These are phyloP conservation scores for Catotricha subobsoleta DNA, from an alignment of 2,888 invertebrate genomes.

Conservation along the genomic window DNA sequence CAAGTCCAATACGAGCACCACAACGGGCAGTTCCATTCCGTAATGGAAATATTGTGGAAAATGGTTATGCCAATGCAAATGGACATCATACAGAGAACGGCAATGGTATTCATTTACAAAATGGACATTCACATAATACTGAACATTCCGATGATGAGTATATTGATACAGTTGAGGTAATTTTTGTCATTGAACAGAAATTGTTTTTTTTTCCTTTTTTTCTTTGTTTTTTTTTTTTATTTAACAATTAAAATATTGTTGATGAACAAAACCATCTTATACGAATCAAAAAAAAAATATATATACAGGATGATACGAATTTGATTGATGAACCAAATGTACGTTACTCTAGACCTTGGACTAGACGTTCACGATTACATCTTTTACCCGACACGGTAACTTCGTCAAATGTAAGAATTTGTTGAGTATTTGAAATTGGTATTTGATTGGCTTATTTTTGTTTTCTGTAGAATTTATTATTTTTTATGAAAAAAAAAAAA, in stretches of 20 bases:
- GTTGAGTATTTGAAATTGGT: no score
- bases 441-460: no score
- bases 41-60: conserved; percentile 10
- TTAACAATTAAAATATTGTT: no score
- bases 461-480: no score
- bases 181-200: neutral
- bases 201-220: neutral
- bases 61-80: conserved; percentile 7
- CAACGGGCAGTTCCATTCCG: conserved; percentile 16
- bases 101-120: conserved; percentile 1
- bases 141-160: conserved; percentile 46
- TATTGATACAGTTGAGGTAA: conserved; percentile 61
- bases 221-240: no score
- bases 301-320: neutral
- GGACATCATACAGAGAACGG: conserved; percentile 9
- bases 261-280: neutral
- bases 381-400: neutral
- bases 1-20: conserved; percentile 43
- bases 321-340: neutral
- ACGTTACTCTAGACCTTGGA: neutral
- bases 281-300: neutral
- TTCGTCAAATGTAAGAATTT: neutral
- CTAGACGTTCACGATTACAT: neutral
- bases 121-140: conserved; percentile 14
- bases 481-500: no score